Evolutionary conservation across 1,140 invertebrate genomes (phyloP).

Genomic region (Elysia chlorotica): DNA sequence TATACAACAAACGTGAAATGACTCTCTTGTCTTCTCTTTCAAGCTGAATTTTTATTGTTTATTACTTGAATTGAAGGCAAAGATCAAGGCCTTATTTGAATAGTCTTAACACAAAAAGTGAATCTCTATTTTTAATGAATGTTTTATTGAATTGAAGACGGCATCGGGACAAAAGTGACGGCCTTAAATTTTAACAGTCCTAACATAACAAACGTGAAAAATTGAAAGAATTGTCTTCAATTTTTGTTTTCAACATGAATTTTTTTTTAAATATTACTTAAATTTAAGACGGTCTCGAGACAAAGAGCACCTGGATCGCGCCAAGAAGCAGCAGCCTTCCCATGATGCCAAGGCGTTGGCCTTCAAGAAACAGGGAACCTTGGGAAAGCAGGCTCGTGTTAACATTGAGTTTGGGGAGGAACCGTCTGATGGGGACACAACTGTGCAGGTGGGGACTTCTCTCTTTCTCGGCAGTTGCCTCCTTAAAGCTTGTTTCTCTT

Average conservation of each 20-base stretch:
- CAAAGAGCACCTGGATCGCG: conserved; percentile 14
- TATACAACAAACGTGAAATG: not conserved
- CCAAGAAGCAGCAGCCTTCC: conserved; percentile 6
- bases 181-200: too few relatives aligned
- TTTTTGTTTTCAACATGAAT: too few relatives aligned
- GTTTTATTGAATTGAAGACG: too few relatives aligned
- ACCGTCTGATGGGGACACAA: not conserved
- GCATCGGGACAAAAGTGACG: too few relatives aligned
- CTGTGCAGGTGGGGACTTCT: not conserved
- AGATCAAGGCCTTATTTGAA: too few relatives aligned
- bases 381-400: not conserved
- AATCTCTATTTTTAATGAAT: too few relatives aligned
- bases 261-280: too few relatives aligned
- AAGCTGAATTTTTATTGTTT: not conserved
- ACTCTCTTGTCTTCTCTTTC: not conserved
- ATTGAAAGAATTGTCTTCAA: too few relatives aligned
- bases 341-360: not conserved
- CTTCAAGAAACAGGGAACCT: conserved; percentile 14
- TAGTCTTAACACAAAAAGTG: too few relatives aligned
- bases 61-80: not conserved
- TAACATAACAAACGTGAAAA: too few relatives aligned
- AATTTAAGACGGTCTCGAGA: conserved; percentile 4
- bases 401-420: conserved; percentile 5
- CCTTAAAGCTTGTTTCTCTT: not conserved
- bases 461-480: not conserved